A percentile compares a stretch with the other conserved stretches of the same genome.
phyloP scores from a whole-genome alignment of 2,797 vertebrate genomes.

The Tachyglossus aculeatus region DNA sequence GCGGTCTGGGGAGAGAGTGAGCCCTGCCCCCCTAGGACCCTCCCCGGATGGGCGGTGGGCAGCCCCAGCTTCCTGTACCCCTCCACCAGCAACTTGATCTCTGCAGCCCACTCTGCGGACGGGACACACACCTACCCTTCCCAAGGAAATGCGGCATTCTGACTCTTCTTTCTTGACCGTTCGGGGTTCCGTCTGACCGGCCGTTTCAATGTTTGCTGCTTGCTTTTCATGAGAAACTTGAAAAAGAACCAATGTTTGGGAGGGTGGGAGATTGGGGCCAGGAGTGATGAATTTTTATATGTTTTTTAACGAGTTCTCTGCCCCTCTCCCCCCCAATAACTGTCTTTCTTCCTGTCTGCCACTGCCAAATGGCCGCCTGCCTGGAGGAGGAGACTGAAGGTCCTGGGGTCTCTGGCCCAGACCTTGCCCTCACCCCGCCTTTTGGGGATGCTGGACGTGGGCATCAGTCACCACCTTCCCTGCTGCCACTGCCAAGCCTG shows the following conservation, averaged over 20 bases:
- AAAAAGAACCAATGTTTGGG: not conserved
- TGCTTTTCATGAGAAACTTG: constrained; percentile 15
- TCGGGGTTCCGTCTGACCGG: constrained; percentile 5
- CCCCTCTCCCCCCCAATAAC: not conserved
- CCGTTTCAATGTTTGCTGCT: constrained; percentile 21
- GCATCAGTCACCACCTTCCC: not conserved
- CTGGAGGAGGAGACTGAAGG: constrained; percentile 8
- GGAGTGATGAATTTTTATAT: constrained; percentile 31
- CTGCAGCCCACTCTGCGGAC: not conserved
- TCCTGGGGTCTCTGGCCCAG: not conserved
- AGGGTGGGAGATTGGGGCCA: not conserved
- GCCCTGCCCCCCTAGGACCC: not conserved
- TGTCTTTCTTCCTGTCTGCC: constrained; percentile 13
- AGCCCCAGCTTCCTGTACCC: not conserved
- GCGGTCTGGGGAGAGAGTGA: not conserved
- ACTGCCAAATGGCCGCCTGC: constrained; percentile 15
- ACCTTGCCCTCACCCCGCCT: not conserved
- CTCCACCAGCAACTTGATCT: constrained; percentile 27
- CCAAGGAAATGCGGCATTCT: constrained; percentile 52
- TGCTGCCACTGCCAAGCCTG: constrained; percentile 33
- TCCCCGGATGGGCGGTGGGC: not conserved
- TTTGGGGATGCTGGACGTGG: not conserved
- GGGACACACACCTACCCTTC: constrained; percentile 28
- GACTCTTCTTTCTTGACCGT: constrained; percentile 30
- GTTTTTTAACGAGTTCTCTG: constrained; percentile 42